These are phyloP conservation scores for Oscheius sp. DNA, from an alignment of 2,888 invertebrate genomes.

Conservation along the genomic window DNA sequence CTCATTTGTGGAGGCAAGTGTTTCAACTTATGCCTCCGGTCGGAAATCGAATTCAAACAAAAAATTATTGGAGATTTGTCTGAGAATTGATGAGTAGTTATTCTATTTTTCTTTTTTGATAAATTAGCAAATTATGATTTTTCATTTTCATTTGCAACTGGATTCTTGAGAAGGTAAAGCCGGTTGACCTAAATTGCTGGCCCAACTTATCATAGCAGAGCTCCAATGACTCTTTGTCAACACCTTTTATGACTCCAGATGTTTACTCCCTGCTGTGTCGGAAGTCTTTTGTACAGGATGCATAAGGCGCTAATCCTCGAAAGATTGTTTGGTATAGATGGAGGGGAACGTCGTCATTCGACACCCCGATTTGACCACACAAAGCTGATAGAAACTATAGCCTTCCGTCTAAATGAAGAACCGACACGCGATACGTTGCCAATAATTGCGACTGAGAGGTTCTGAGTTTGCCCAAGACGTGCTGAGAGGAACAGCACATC, in stretches of 20 bases:
- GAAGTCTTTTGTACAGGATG: conserved; percentile 16
- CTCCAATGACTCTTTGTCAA: neutral
- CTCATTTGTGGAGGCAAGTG: too few relatives aligned
- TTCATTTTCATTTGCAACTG: too few relatives aligned
- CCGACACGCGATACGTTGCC: conserved; percentile 26
- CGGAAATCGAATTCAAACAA: too few relatives aligned
- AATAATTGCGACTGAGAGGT: conserved; percentile 12
- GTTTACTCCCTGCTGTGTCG: conserved; percentile 23
- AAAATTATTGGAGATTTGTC: too few relatives aligned
- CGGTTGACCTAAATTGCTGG: too few relatives aligned
- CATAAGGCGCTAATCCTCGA: conserved; percentile 9
- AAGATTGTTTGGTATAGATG: conserved; percentile 1
- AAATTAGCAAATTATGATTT: too few relatives aligned
- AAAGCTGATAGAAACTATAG: conserved; percentile 26
- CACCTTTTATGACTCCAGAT: conserved; percentile 16
- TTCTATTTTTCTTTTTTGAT: too few relatives aligned
- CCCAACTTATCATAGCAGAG: too few relatives aligned
- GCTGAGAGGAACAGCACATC: neutral
- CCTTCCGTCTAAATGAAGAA: conserved; percentile 19
- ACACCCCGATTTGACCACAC: conserved; percentile 6
- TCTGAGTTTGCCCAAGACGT: conserved; percentile 11
- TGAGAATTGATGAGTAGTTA: too few relatives aligned
- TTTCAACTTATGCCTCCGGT: too few relatives aligned
- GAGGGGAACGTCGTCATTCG: neutral
- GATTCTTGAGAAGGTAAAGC: too few relatives aligned